Conservation (phyloP, 2,797 vertebrate species). For the Lacerta agilis region DNA sequence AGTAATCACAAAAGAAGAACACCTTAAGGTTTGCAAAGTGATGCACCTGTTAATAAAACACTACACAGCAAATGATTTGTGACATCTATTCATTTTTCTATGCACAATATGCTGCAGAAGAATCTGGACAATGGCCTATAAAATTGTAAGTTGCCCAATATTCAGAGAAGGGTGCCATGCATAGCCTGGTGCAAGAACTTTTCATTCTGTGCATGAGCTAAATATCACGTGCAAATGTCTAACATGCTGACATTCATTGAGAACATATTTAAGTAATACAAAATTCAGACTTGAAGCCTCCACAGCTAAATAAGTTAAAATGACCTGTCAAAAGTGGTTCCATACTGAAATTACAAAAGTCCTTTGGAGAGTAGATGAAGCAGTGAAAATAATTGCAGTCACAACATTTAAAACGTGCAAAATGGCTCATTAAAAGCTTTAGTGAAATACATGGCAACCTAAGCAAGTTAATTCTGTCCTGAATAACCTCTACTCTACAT, state of each 20-base stretch:
- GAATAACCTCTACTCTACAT: slow-evolving; percentile 14
- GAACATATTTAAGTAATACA: slow-evolving; percentile 31
- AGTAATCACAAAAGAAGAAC: too few relatives aligned
- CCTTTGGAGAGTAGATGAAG: slow-evolving; percentile 57
- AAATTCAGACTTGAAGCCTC: slow-evolving; percentile 31
- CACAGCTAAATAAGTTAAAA: slow-evolving; percentile 58
- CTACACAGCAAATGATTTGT: background rate
- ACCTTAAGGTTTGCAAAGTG: background rate
- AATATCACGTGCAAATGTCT: slow-evolving; percentile 21
- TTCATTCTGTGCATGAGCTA: slow-evolving; percentile 33
- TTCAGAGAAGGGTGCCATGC: background rate
- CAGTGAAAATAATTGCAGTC: slow-evolving; percentile 71
- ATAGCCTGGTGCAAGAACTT: background rate
- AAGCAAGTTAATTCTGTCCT: slow-evolving; percentile 39
- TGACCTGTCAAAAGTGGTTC: slow-evolving; percentile 53
- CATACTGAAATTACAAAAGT: slow-evolving; percentile 58
- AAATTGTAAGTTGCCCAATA: background rate
- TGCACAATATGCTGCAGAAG: background rate
- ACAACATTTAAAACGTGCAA: slow-evolving; percentile 70
- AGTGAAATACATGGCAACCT: slow-evolving; percentile 18
- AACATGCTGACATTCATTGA: slow-evolving; percentile 36
- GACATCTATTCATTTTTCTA: background rate
- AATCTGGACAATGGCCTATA: background rate
- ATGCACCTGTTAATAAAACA: background rate
- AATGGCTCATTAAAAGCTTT: slow-evolving; percentile 63